Conservation (phyloP, 2,888 invertebrate genomes). For the Tanytarsus gracilentus region DNA sequence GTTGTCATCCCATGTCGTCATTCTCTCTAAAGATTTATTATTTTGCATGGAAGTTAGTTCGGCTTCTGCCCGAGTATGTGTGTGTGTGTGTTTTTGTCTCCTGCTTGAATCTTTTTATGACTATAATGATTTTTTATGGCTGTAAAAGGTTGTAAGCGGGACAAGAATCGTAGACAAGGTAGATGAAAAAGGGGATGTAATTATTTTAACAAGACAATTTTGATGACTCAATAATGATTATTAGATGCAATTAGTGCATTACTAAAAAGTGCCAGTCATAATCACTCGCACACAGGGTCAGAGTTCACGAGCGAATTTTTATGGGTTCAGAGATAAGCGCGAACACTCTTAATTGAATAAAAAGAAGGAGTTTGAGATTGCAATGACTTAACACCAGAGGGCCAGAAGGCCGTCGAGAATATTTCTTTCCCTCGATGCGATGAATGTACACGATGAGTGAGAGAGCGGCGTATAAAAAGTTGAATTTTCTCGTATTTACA, state of each 20-base stretch:
- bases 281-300: no score
- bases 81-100: not conserved
- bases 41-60: constrained; percentile 13
- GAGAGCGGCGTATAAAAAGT: not conserved
- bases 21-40: constrained; percentile 20
- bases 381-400: constrained; percentile 19
- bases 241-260: no score
- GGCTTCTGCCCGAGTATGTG: not conserved
- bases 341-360: no score
- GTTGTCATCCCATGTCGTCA: not conserved
- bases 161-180: not conserved
- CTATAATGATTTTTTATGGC: not conserved
- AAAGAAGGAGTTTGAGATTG: constrained; percentile 2
- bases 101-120: not conserved
- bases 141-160: no score
- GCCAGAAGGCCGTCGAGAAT: not conserved
- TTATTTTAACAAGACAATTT: not conserved
- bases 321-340: constrained; percentile 25
- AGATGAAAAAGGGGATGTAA: not conserved
- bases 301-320: constrained; percentile 13
- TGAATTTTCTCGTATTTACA: constrained; percentile 11
- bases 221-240: no score
- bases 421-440: no score
- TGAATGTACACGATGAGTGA: not conserved
- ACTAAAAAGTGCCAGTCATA: no score